Evolutionary conservation across 2,797 vertebrate species (phyloP).

Genomic region (Menidia menidia): DNA sequence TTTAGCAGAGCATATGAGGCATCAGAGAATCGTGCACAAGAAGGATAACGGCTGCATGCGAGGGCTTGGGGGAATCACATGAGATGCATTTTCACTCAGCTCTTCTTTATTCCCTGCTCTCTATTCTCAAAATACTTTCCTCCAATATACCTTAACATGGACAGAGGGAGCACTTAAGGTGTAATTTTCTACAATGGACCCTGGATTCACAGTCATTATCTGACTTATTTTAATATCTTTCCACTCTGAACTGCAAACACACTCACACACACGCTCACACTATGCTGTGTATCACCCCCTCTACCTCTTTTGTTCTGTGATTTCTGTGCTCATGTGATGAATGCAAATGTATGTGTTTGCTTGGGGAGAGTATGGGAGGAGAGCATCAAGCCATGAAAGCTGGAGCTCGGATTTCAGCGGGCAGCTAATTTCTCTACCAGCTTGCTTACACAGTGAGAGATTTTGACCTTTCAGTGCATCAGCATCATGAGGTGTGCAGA

Average conservation of each 20-base stretch:
- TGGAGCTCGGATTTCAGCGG: slow-evolving; percentile 56
- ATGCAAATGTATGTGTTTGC: slow-evolving; percentile 75
- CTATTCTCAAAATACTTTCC: slow-evolving; percentile 60
- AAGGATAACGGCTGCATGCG: slow-evolving; percentile 69
- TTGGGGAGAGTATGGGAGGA: slow-evolving; percentile 47
- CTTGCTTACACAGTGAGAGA: slow-evolving; percentile 43
- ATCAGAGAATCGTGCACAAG: slow-evolving; percentile 75
- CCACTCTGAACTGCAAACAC: slow-evolving; percentile 26
- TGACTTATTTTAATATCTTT: slow-evolving; percentile 45
- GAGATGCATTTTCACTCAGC: slow-evolving; percentile 69
- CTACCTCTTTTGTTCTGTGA: slow-evolving; percentile 55
- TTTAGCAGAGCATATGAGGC: slow-evolving; percentile 77
- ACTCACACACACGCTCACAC: not conserved
- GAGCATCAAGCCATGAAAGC: slow-evolving; percentile 67
- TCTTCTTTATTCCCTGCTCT: slow-evolving; percentile 70
- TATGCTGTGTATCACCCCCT: slow-evolving; percentile 32
- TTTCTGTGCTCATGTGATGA: slow-evolving; percentile 53
- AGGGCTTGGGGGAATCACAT: slow-evolving; percentile 70
- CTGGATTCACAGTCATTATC: slow-evolving; percentile 42
- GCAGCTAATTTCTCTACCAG: slow-evolving; percentile 54
- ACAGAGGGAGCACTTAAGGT: slow-evolving; percentile 62
- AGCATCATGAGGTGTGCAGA: slow-evolving; percentile 48
- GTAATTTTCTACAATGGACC: slow-evolving; percentile 24
- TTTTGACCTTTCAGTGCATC: slow-evolving; percentile 73
- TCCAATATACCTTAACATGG: slow-evolving; percentile 66